Conservation (phyloP, 2,113 vertebrate species). For the Sula dactylatra region DNA sequence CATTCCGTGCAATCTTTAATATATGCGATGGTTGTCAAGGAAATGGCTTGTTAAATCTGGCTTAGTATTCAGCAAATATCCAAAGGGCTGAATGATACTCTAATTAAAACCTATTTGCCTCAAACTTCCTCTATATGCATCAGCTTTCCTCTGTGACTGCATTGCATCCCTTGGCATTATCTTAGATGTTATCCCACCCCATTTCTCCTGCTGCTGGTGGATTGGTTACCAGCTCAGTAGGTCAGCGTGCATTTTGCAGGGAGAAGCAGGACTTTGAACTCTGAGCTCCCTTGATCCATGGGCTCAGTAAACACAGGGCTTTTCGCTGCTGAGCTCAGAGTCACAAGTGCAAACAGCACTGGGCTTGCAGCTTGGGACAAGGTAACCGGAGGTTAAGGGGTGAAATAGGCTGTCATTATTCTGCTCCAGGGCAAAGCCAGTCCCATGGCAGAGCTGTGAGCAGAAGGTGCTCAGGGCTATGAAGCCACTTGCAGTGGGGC, state of each 20-base stretch:
- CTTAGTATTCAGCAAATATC: slow-evolving; percentile 28
- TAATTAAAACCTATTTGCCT: slow-evolving; percentile 47
- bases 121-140: not conserved
- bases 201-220: not conserved
- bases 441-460: not conserved
- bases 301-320: not conserved
- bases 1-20: not conserved
- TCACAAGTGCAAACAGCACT: not conserved
- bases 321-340: not conserved
- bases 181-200: not conserved
- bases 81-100: slow-evolving; percentile 2
- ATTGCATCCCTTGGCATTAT: not conserved
- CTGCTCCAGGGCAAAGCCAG: not conserved
- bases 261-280: not conserved
- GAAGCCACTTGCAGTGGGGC: not conserved
- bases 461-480: not conserved
- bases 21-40: not conserved
- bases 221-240: not conserved
- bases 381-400: not conserved
- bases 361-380: not conserved
- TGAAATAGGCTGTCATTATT: not conserved
- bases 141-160: not conserved
- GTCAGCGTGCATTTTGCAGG: not conserved
- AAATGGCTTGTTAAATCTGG: slow-evolving; percentile 8
- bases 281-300: not conserved